Conservation (phyloP, 2,797 vertebrate species). For the Micrastur ruficollis region DNA sequence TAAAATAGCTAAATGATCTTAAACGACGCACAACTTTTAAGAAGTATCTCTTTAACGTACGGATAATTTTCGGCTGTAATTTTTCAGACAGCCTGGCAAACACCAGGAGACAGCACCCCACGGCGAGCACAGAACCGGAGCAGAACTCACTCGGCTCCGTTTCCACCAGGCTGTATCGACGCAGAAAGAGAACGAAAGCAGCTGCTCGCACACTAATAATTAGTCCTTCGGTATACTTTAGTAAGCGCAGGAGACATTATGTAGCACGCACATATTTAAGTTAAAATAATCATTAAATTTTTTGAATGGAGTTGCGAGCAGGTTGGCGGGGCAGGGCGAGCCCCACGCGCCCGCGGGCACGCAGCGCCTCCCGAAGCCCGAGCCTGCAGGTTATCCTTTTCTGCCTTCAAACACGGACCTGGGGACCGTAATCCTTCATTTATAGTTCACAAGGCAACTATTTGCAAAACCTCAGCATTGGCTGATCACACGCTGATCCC, state of each 20-base stretch:
- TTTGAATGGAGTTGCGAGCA: not conserved
- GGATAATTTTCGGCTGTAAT: not conserved
- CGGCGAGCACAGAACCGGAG: not conserved
- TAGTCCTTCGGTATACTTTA: not conserved
- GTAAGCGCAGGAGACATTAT: not conserved
- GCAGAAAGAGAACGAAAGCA: not conserved
- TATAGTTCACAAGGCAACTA: not conserved
- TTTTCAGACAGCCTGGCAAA: not conserved
- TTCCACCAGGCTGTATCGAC: not conserved
- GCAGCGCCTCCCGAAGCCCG: not conserved
- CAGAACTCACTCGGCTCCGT: not conserved
- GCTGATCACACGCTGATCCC: not conserved
- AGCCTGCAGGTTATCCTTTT: not conserved
- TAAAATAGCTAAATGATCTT: not conserved
- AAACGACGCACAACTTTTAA: too few species aligned
- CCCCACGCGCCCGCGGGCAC: not conserved
- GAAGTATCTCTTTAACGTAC: not conserved
- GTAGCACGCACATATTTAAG: not conserved
- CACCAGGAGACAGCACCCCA: not conserved
- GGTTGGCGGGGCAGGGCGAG: not conserved
- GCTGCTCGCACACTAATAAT: accelerated
- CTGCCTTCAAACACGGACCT: not conserved
- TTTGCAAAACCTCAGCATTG: too few species aligned
- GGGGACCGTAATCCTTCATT: not conserved
- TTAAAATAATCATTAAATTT: not conserved